Conservation (phyloP, 2,888 invertebrate species). For the Eretmocerus hayati region DNA sequence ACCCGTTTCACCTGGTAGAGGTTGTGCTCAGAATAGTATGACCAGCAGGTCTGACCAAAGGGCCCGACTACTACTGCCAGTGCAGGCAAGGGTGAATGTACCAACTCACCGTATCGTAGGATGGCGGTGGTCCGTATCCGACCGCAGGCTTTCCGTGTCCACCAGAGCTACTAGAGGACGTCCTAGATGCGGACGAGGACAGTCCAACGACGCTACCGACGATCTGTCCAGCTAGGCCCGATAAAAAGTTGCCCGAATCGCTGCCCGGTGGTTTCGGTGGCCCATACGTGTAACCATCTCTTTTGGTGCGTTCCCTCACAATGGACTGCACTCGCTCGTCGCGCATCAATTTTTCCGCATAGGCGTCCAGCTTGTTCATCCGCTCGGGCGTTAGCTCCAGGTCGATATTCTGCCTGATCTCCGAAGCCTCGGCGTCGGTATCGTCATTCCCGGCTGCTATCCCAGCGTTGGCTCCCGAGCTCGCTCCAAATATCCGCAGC, state of each 20-base stretch:
- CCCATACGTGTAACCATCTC: slow-evolving; percentile 13
- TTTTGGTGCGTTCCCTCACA: slow-evolving; percentile 30
- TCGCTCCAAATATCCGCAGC: slow-evolving; percentile 10
- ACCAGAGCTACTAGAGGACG: slow-evolving; percentile 23
- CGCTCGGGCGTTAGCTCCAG: slow-evolving; percentile 3
- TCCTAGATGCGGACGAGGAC: slow-evolving; percentile 34
- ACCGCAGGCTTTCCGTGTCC: background rate
- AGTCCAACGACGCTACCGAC: slow-evolving; percentile 38
- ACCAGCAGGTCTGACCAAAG: too few relatives aligned
- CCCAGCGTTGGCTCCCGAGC: background rate
- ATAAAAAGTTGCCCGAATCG: slow-evolving; percentile 31
- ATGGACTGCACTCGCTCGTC: slow-evolving; percentile 14
- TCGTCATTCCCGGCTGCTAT: background rate
- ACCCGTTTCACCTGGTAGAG: too few relatives aligned
- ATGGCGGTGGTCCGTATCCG: slow-evolving; percentile 11
- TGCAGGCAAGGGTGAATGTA: too few relatives aligned
- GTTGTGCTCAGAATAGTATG: too few relatives aligned
- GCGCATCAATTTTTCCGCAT: slow-evolving; percentile 18
- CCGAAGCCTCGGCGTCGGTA: too few relatives aligned
- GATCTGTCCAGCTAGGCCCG: slow-evolving; percentile 39
- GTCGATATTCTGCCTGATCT: too few relatives aligned
- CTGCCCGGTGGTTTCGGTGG: background rate
- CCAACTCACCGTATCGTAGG: slow-evolving; percentile 2
- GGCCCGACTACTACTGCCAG: too few relatives aligned
- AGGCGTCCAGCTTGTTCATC: slow-evolving; percentile 8